Conservation (phyloP, 1,140 invertebrate species). For the Phymorhynchus buccinoides region DNA sequence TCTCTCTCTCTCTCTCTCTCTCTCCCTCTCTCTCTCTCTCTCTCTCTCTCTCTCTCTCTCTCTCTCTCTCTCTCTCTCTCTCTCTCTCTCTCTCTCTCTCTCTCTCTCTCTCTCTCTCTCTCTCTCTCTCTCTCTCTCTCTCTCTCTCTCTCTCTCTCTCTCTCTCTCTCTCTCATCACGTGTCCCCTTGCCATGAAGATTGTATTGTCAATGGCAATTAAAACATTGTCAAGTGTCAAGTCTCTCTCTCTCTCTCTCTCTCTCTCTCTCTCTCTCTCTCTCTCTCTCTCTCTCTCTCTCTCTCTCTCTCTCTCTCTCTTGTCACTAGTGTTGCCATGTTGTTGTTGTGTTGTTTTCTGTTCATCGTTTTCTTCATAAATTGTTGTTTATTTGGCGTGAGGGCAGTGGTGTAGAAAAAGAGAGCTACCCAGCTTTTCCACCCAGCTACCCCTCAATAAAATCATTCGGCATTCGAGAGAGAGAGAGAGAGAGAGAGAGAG, state of each 20-base stretch:
- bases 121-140: neutral
- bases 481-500: too few species aligned
- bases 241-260: neutral
- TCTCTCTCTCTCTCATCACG: neutral
- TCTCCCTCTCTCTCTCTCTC: conserved; percentile 3
- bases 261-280: neutral
- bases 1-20: neutral
- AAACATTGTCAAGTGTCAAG: neutral
- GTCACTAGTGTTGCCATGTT: too few species aligned
- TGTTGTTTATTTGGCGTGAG: too few species aligned
- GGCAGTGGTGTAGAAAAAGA: too few species aligned
- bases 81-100: neutral
- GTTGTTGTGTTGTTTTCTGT: too few species aligned
- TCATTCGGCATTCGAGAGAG: too few species aligned
- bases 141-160: neutral
- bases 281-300: neutral
- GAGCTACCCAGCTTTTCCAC: too few species aligned
- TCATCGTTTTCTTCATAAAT: too few species aligned
- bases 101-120: neutral
- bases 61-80: neutral
- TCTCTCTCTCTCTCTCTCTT: too few species aligned
- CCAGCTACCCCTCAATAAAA: too few species aligned
- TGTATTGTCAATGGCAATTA: too few species aligned
- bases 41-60: neutral
- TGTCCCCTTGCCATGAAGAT: too few species aligned